phyloP scores from a whole-genome alignment of 1,140 invertebrate species.

The Bradynema listronoti region DNA sequence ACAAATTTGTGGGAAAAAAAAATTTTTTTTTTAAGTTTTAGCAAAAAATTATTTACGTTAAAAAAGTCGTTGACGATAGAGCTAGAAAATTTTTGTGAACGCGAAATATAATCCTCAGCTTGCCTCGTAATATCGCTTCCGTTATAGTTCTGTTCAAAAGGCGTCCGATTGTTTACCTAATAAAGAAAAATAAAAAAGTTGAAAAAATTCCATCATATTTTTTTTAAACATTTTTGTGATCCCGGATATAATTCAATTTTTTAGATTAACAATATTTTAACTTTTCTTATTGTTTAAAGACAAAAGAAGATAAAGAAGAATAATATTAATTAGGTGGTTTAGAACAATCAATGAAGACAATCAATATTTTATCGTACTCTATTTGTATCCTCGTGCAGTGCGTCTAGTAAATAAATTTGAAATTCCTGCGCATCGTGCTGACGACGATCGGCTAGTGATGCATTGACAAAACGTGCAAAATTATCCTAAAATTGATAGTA shows the following conservation, averaged over 20 bases:
- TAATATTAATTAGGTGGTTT: too few relatives aligned
- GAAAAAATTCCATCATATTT: too few relatives aligned
- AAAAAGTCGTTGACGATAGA: conserved; percentile 42
- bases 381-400: conserved; percentile 40
- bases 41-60: conserved; percentile 22
- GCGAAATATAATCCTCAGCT: conserved; percentile 25
- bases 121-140: conserved; percentile 18
- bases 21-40: background rate
- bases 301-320: too few relatives aligned
- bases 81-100: conserved; percentile 21
- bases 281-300: too few relatives aligned
- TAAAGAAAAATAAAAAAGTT: too few relatives aligned
- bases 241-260: too few relatives aligned
- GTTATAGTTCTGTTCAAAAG: conserved; percentile 43
- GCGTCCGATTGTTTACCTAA: conserved; percentile 23
- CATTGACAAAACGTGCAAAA: conserved; percentile 29
- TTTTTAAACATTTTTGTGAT: too few relatives aligned
- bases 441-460: conserved; percentile 26
- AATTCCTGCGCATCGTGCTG: conserved; percentile 47
- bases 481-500: conserved; percentile 21
- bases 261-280: too few relatives aligned
- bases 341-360: background rate
- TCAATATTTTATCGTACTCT: conserved; percentile 8
- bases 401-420: conserved; percentile 37
- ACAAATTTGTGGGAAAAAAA: background rate